A percentile compares a stretch with the other conserved stretches of the same genome.
These are phyloP conservation scores for Adelphocoris suturalis DNA, from an alignment of 2,888 invertebrate genomes.

Conservation along the genomic window DNA sequence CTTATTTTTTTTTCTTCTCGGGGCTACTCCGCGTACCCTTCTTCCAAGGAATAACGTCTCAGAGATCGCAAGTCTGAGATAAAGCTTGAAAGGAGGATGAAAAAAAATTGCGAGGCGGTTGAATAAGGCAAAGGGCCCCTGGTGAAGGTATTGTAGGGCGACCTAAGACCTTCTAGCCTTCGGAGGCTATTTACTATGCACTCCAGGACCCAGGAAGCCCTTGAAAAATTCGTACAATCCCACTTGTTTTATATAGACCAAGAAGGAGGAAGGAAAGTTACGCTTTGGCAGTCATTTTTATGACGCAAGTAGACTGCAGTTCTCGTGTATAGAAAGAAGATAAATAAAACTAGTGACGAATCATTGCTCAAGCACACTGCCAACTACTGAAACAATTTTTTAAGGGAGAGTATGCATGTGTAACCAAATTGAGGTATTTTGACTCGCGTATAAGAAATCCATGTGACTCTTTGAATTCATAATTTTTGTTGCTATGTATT, in stretches of 20 bases:
- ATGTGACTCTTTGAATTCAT: too few relatives aligned
- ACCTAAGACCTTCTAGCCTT: slow-evolving; percentile 68
- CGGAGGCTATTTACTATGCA: slow-evolving; percentile 63
- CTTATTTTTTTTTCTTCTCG: slow-evolving; percentile 31
- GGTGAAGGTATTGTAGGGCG: slow-evolving; percentile 63
- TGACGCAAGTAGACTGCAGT: not conserved
- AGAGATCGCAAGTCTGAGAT: slow-evolving; percentile 60
- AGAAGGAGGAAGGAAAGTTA: not conserved
- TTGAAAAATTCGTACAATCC: slow-evolving; percentile 58
- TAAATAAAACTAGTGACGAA: too few relatives aligned
- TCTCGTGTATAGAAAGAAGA: too few relatives aligned
- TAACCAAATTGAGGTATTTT: too few relatives aligned
- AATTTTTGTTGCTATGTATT: too few relatives aligned
- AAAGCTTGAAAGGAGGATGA: slow-evolving; percentile 66
- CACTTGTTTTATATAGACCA: slow-evolving; percentile 31
- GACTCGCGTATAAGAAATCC: too few relatives aligned
- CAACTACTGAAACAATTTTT: too few relatives aligned
- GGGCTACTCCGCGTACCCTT: not conserved
- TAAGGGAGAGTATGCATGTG: too few relatives aligned
- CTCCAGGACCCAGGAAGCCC: slow-evolving; percentile 30
- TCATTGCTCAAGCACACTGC: too few relatives aligned
- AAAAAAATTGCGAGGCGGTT: slow-evolving; percentile 64
- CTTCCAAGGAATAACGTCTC: slow-evolving; percentile 66
- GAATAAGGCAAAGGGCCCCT: slow-evolving; percentile 62
- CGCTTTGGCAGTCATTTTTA: not conserved